phyloP scores from a whole-genome alignment of 2,797 vertebrate species.

The Acanthis flammea region DNA sequence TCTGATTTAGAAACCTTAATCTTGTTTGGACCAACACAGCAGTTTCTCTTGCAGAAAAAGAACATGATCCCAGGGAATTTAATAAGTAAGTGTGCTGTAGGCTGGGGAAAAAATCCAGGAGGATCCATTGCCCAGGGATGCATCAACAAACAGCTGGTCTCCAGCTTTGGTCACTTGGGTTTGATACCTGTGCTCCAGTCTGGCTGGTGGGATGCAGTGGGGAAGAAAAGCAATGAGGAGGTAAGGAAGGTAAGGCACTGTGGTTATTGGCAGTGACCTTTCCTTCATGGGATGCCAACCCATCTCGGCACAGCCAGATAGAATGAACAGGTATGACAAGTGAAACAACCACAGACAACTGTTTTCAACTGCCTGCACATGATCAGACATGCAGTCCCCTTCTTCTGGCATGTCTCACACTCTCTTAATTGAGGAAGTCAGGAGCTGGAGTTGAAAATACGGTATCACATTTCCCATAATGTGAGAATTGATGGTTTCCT shows the following conservation, averaged over 20 bases:
- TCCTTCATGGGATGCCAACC: not conserved
- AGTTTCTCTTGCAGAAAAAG: not conserved
- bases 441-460: slow-evolving; percentile 45
- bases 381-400: slow-evolving; percentile 21
- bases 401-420: slow-evolving; percentile 55
- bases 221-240: not conserved
- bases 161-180: not conserved
- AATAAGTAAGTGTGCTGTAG: not conserved
- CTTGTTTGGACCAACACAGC: not conserved
- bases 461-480: slow-evolving; percentile 58
- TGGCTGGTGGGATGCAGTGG: fast-evolving
- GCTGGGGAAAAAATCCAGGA: not conserved
- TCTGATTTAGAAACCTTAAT: not conserved
- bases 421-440: slow-evolving; percentile 50
- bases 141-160: not conserved
- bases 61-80: not conserved
- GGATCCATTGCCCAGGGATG: not conserved
- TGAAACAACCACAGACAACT: not conserved
- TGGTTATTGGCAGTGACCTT: fast-evolving
- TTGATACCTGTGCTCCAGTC: not conserved
- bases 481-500: slow-evolving; percentile 59
- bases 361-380: not conserved
- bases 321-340: fast-evolving
- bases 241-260: not conserved
- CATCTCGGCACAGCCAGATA: fast-evolving